phyloP scores from a whole-genome alignment of 2,888 invertebrate genomes.

The Iselma pallidipennis region DNA sequence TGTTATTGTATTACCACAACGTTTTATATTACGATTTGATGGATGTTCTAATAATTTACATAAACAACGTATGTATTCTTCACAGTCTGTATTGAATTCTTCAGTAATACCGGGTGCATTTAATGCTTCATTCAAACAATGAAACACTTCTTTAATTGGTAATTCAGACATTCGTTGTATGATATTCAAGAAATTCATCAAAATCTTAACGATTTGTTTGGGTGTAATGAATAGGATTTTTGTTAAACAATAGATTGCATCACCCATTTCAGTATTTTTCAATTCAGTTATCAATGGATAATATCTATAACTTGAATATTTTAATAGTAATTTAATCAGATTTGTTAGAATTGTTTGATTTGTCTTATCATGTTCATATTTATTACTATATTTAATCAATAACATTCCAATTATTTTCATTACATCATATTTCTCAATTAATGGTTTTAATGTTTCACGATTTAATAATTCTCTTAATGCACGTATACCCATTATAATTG shows the following conservation, averaged over 20 bases:
- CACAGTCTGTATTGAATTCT: constrained; percentile 37
- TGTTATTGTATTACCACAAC: constrained; percentile 40
- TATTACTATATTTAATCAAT: constrained; percentile 46
- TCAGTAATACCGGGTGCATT: constrained; percentile 31
- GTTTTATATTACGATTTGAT: constrained; percentile 39
- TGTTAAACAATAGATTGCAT: constrained; percentile 45
- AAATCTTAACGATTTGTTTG: constrained; percentile 47
- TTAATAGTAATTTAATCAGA: constrained; percentile 46
- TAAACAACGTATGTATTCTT: constrained; percentile 48
- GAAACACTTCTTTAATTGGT: constrained; percentile 47
- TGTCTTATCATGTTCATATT: neutral
- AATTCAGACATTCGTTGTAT: constrained; percentile 47
- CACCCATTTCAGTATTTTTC: constrained; percentile 45
- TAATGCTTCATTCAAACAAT: constrained; percentile 42
- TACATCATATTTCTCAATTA: constrained; percentile 41
- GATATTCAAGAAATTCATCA: constrained; percentile 47
- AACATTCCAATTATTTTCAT: constrained; percentile 45
- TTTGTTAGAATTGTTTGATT: constrained; percentile 36
- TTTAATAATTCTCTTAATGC: constrained; percentile 54
- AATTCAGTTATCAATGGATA: constrained; percentile 29
- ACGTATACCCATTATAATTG: constrained; percentile 56
- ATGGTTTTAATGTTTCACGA: constrained; percentile 33
- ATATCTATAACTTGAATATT: constrained; percentile 46
- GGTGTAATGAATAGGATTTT: constrained; percentile 46
- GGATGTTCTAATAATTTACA: constrained; percentile 47